phyloP scores from a whole-genome alignment of 2,888 invertebrate genomes.

The Hemaris fuciformis region DNA sequence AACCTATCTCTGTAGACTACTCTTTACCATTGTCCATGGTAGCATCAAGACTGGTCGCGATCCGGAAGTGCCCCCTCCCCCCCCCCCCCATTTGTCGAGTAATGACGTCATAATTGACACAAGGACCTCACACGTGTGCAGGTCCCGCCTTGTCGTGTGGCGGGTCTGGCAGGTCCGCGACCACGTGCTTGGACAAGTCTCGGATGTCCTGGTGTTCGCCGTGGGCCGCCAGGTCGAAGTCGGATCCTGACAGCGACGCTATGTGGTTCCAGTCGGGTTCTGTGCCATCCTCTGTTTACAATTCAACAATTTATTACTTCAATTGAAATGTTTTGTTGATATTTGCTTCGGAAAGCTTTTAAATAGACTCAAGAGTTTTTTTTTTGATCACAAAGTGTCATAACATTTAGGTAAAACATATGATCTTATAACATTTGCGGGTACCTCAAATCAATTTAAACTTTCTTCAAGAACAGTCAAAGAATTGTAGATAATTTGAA shows the following conservation, averaged over 20 bases:
- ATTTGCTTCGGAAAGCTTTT: too few relatives aligned
- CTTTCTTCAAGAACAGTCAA: not conserved
- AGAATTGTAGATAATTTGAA: not conserved
- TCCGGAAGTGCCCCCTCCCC: too few relatives aligned
- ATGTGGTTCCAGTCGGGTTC: conserved; percentile 77
- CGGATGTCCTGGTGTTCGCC: conserved; percentile 56
- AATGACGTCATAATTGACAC: too few relatives aligned
- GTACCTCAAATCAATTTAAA: not conserved
- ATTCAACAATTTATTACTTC: not conserved
- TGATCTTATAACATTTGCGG: too few relatives aligned
- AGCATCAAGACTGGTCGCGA: too few relatives aligned
- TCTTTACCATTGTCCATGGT: too few relatives aligned
- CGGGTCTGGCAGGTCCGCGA: conserved; percentile 31
- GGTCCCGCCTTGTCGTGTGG: conserved; percentile 44
- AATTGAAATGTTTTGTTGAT: conserved; percentile 17
- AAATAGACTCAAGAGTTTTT: too few relatives aligned
- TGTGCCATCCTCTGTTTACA: conserved; percentile 41
- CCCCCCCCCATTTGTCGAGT: too few relatives aligned
- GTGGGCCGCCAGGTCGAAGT: conserved; percentile 84
- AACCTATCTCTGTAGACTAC: too few relatives aligned
- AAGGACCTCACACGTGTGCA: conserved; percentile 54
- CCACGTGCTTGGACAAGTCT: conserved; percentile 54
- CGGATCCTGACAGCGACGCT: conserved; percentile 82
- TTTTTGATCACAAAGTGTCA: too few relatives aligned
- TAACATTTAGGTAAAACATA: too few relatives aligned